Percentiles rank a stretch among this genome's conserved stretches.
These are phyloP conservation scores for Tinea pellionella DNA, from an alignment of 2,888 invertebrate species.

Conservation along the genomic window DNA sequence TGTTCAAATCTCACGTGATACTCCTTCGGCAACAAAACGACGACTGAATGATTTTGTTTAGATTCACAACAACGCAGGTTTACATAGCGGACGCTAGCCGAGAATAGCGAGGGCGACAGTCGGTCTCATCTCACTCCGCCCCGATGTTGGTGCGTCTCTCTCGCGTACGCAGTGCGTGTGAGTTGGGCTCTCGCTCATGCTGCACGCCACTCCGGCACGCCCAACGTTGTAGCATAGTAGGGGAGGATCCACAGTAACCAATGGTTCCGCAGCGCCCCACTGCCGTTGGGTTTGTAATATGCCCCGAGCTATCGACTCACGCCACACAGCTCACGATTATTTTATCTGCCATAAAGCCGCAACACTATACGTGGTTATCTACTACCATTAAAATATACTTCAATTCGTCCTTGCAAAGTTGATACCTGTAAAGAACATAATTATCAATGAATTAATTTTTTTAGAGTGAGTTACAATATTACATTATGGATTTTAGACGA, in stretches of 20 bases:
- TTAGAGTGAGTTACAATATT: not conserved
- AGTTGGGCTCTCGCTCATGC: constrained; percentile 36
- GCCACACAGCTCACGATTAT: constrained; percentile 17
- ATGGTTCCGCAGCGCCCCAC: constrained; percentile 14
- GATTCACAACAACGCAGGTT: constrained; percentile 86
- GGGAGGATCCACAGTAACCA: constrained; percentile 18
- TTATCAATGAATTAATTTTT: not conserved
- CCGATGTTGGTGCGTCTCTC: constrained; percentile 24
- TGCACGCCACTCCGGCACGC: constrained; percentile 28
- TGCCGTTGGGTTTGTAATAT: not conserved
- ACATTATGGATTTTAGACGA: not conserved
- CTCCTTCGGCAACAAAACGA: constrained; percentile 69
- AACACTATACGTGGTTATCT: constrained; percentile 4
- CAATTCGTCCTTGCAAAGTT: not conserved
- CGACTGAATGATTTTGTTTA: constrained; percentile 78
- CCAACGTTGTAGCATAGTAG: constrained; percentile 20
- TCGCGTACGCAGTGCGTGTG: constrained; percentile 26
- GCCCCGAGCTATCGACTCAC: constrained; percentile 12
- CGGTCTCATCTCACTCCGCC: constrained; percentile 24
- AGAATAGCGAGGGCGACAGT: constrained; percentile 57
- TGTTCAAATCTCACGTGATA: constrained; percentile 22
- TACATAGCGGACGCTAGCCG: constrained; percentile 76
- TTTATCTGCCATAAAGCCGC: constrained; percentile 16
- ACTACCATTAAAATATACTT: not conserved
- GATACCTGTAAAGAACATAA: not conserved